These are phyloP conservation scores for Sebastiscus albofasciatus DNA, from an alignment of 2,797 vertebrate species.

Conservation along the genomic window DNA sequence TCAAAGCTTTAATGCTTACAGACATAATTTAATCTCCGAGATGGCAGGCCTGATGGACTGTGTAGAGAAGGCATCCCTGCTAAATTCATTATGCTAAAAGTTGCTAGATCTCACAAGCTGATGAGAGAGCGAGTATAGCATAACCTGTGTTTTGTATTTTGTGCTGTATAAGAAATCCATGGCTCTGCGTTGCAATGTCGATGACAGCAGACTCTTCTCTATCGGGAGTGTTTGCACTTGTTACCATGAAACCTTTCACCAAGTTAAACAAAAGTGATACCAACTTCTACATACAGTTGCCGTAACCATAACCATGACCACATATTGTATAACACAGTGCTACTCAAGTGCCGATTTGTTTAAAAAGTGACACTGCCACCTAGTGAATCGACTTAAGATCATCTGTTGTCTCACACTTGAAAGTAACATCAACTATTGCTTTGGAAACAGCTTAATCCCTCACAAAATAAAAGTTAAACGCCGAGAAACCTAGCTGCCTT, in stretches of 20 bases:
- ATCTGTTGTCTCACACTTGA: constrained; percentile 11
- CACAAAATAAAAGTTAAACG: constrained; percentile 31
- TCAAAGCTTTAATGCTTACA: constrained; percentile 82
- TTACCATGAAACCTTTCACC: constrained; percentile 5
- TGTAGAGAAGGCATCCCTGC: constrained; percentile 74
- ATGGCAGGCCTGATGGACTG: constrained; percentile 81
- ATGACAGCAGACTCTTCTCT: constrained; percentile 19
- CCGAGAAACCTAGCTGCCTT: constrained; percentile 22
- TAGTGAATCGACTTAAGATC: constrained; percentile 49
- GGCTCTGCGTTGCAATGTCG: not conserved
- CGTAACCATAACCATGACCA: not conserved
- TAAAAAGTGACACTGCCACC: constrained; percentile 66
- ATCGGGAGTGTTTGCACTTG: constrained; percentile 2
- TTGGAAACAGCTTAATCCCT: not conserved
- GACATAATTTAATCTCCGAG: constrained; percentile 83
- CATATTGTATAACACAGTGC: not conserved
- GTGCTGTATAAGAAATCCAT: constrained; percentile 13
- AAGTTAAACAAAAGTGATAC: not conserved
- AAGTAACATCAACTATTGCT: not conserved
- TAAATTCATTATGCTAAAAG: constrained; percentile 84
- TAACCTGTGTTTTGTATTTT: constrained; percentile 46
- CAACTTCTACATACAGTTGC: not conserved
- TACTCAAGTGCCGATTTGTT: constrained; percentile 4
- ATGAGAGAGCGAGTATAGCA: constrained; percentile 63
- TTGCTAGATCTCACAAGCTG: constrained; percentile 78